A percentile compares a stretch with the other conserved stretches of the same genome.
phyloP scores from a whole-genome alignment of 1,140 invertebrate genomes.

The Drosophila bocqueti region DNA sequence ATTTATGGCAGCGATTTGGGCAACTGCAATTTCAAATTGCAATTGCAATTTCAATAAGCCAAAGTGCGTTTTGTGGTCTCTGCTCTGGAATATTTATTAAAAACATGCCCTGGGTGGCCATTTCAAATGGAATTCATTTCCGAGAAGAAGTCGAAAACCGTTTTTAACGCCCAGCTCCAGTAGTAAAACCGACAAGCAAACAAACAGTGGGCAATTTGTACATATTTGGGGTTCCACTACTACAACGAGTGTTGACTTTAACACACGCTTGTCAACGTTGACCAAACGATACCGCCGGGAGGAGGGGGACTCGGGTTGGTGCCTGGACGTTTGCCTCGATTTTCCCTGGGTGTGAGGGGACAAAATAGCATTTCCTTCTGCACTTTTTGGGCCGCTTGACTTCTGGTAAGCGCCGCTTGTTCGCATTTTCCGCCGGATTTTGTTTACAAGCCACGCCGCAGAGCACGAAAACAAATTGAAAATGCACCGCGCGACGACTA shows the following conservation, averaged over 20 bases:
- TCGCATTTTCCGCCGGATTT: conserved; percentile 80
- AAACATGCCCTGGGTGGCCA: conserved; percentile 41
- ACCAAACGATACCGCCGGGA: conserved; percentile 38
- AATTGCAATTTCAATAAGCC: conserved; percentile 71
- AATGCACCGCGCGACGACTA: conserved; percentile 51
- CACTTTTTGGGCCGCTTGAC: conserved; percentile 61
- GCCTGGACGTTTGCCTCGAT: not conserved
- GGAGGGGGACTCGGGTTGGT: not conserved
- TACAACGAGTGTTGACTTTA: conserved; percentile 40
- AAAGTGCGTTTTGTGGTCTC: conserved; percentile 75
- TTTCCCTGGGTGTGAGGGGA: conserved; percentile 22
- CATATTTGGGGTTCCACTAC: conserved; percentile 47
- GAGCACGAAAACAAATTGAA: conserved; percentile 80
- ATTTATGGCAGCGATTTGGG: conserved; percentile 49
- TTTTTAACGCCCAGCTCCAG: conserved; percentile 18
- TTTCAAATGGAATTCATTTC: conserved; percentile 54
- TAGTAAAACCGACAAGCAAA: conserved; percentile 32
- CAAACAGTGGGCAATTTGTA: conserved; percentile 78
- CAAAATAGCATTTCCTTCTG: conserved; percentile 79
- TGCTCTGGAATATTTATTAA: conserved; percentile 66
- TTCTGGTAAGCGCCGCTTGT: conserved; percentile 68
- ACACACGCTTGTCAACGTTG: conserved; percentile 72
- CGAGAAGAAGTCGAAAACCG: conserved; percentile 11
- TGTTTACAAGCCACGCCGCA: conserved; percentile 78
- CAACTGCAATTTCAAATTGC: conserved; percentile 44